phyloP scores from a whole-genome alignment of 2,888 invertebrate genomes.

The Periphyllus acericola region DNA sequence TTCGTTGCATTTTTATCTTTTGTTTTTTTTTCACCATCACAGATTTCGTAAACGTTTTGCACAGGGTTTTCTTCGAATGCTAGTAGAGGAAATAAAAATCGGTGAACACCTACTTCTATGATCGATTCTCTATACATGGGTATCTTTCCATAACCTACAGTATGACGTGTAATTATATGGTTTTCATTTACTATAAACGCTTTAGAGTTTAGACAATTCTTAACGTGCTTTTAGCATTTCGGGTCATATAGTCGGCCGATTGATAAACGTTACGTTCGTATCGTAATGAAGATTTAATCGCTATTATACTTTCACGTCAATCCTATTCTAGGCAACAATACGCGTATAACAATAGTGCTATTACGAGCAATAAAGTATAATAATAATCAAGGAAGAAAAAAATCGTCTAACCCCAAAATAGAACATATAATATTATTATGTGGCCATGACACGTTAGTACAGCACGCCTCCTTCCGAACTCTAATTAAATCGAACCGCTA shows the following conservation, averaged over 20 bases:
- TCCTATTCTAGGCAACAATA: not conserved
- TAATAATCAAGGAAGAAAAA: not conserved
- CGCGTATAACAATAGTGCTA: not conserved
- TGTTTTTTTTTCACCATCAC: no score
- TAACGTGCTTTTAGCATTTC: no score
- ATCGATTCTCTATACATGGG: no score
- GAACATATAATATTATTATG: not conserved
- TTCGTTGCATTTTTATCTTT: no score
- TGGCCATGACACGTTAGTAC: constrained; percentile 3
- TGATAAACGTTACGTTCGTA: not conserved
- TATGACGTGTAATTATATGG: no score
- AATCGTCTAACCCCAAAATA: not conserved
- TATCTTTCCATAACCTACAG: no score
- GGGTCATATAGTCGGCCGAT: not conserved
- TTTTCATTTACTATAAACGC: no score
- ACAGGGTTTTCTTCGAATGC: not conserved
- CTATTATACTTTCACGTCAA: not conserved
- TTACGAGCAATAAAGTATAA: not conserved
- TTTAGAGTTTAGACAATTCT: no score
- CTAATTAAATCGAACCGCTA: not conserved
- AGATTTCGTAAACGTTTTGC: not conserved
- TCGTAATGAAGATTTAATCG: not conserved
- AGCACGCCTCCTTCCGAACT: not conserved
- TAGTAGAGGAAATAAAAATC: not conserved
- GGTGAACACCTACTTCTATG: no score